Evolutionary conservation across 2,888 invertebrate genomes (phyloP).

Genomic region (Hemaris fuciformis): DNA sequence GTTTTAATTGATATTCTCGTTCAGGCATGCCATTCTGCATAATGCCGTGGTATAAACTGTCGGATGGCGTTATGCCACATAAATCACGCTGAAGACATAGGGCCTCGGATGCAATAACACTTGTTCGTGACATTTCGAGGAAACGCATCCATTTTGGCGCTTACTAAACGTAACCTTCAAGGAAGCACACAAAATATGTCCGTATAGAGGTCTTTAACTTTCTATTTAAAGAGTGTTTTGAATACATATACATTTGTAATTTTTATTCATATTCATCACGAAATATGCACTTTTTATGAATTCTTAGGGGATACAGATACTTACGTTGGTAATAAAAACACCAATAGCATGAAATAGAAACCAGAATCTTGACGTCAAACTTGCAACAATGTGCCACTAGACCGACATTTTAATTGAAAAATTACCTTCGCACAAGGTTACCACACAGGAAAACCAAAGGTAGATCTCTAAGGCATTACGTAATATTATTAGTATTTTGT

Average conservation of each 20-base stretch:
- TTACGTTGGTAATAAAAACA: no score
- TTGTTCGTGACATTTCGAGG: not conserved
- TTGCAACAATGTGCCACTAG: no score
- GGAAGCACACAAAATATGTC: not conserved
- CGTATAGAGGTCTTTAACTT: not conserved
- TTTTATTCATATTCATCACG: no score
- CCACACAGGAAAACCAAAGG: not conserved
- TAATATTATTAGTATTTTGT: not conserved
- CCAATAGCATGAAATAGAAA: no score
- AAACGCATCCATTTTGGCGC: not conserved
- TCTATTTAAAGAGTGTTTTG: not conserved
- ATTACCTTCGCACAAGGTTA: no score
- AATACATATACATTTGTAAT: not conserved
- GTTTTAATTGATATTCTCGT: slow-evolving; percentile 2
- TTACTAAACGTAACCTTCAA: not conserved
- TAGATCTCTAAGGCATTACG: not conserved
- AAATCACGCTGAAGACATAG: not conserved
- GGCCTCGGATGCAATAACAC: not conserved
- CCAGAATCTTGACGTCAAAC: no score
- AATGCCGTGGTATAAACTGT: not conserved
- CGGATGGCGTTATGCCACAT: slow-evolving; percentile 4
- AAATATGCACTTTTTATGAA: no score
- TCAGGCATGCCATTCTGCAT: slow-evolving; percentile 6
- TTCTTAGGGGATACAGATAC: no score
- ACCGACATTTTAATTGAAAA: no score